Evolutionary conservation across 2,797 vertebrate genomes (phyloP), one percentile per base, ranked within the genome.

Genomic region (Harpagifer antarcticus): DNA sequence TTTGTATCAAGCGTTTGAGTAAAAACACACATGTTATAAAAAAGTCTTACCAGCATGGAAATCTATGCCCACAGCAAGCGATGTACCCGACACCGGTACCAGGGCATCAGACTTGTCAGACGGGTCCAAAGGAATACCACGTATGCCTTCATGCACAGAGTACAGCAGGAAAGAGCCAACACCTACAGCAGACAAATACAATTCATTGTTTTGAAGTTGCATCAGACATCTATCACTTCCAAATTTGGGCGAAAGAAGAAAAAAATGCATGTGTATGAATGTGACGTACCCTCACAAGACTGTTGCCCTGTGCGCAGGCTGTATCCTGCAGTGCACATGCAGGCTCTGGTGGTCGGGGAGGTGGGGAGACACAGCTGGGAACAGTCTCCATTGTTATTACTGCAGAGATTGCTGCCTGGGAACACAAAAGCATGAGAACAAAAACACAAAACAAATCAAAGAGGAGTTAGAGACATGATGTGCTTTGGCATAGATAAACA

Each of bases 331-430:
- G 98, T 99, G 89, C 98, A 99, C 97, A 98, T 98, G 90, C 98
- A 99, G 80, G 97, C 94, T 54, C 96, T 94, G 57, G 95, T 96
- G 3, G 85, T 96, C 17, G 91, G 94, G 0, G 98, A 98, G 0
- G 97, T 98, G 74, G 98, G 97, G 45, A 99, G 96, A 79, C 98
- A 99, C 87, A 99, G 96, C 95, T 99, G 98, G 2, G 97, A 98
- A 84, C 98, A 99, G 90, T 97, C 97, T 0, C 97, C 97, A 0
- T 99, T 99, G 87, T 97, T 97, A 9, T 95, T 86, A 17, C 97
- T 98, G 93, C 98, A 99, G 67, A 97, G 94, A 91, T 97, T 99
- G 79, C 89, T 93, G 68, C 96, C 97, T 95, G 79, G 77, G 71
- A 90, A 88, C 67, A 84, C 54, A 86, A 75, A 88, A 53, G 48